A percentile compares a stretch with the other conserved stretches of the same genome.
Conservation (phyloP, 2,113 vertebrate genomes). For the Rhea pennata region DNA sequence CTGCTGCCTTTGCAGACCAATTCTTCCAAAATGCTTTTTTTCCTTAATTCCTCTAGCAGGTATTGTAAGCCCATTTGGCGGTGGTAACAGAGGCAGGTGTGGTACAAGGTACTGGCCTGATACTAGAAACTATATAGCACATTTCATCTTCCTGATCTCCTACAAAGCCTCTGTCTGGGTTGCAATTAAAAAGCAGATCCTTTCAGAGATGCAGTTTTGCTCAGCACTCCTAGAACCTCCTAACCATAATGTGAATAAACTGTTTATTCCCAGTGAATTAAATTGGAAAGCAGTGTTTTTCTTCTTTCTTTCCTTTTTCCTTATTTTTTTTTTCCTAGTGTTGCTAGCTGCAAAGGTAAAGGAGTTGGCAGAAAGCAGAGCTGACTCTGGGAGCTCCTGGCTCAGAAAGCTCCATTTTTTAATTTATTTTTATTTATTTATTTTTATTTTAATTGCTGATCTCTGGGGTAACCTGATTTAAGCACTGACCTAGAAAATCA, state of each 20-base stretch:
- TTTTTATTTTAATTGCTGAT: too few relatives aligned
- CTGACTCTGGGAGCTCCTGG: background rate
- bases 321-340: too few relatives aligned
- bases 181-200: background rate
- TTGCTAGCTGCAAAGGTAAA: background rate
- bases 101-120: background rate
- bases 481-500: conserved; percentile 25
- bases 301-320: background rate
- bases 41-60: background rate
- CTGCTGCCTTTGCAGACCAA: background rate
- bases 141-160: background rate
- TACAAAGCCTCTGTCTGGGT: background rate
- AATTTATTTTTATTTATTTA: too few relatives aligned
- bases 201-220: background rate
- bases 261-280: background rate
- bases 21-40: background rate
- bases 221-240: background rate
- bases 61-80: background rate
- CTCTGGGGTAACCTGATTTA: background rate
- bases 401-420: background rate
- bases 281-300: background rate
- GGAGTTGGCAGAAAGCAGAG: background rate
- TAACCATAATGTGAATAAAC: background rate
- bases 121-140: rapidly evolving
- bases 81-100: background rate